A percentile compares a stretch with the other conserved stretches of the same genome.
Evolutionary conservation across 2,888 invertebrate species (phyloP).

Genomic region (Drosophila subquinaria): DNA sequence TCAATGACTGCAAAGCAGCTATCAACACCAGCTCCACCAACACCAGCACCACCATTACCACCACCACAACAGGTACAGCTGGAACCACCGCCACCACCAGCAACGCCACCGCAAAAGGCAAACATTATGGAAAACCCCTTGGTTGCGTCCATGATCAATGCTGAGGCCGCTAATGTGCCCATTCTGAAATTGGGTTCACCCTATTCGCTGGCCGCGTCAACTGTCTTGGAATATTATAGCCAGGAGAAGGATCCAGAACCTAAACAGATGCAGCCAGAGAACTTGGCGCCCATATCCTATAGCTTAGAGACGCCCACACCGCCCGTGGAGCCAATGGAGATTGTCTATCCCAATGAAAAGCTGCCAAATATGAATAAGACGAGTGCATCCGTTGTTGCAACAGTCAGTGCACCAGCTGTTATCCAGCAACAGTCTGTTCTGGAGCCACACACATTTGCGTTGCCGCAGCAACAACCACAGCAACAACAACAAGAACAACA

Average conservation of each 20-base stretch:
- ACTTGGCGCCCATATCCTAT: constrained; percentile 34
- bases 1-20: constrained; percentile 11
- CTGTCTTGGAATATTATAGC: constrained; percentile 22
- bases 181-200: constrained; percentile 43
- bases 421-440: constrained; percentile 8
- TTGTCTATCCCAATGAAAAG: constrained; percentile 43
- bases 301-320: constrained; percentile 59
- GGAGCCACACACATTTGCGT: constrained; percentile 6
- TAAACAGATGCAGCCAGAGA: constrained; percentile 25
- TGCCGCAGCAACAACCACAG: neutral
- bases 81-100: neutral
- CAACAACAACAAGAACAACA: constrained; percentile 13
- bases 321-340: constrained; percentile 52
- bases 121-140: constrained; percentile 2
- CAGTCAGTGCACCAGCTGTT: constrained; percentile 4
- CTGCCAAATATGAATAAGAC: constrained; percentile 5
- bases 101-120: constrained; percentile 16
- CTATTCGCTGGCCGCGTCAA: constrained; percentile 28
- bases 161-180: constrained; percentile 1
- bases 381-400: neutral
- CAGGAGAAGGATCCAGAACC: constrained; percentile 14
- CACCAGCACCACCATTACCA: neutral
- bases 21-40: neutral
- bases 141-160: neutral
- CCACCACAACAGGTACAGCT: constrained; percentile 3